Percentiles rank a stretch among this genome's conserved stretches.
Evolutionary conservation across 2,113 vertebrate genomes (phyloP).

Genomic region (Hippoglossus stenolepis): DNA sequence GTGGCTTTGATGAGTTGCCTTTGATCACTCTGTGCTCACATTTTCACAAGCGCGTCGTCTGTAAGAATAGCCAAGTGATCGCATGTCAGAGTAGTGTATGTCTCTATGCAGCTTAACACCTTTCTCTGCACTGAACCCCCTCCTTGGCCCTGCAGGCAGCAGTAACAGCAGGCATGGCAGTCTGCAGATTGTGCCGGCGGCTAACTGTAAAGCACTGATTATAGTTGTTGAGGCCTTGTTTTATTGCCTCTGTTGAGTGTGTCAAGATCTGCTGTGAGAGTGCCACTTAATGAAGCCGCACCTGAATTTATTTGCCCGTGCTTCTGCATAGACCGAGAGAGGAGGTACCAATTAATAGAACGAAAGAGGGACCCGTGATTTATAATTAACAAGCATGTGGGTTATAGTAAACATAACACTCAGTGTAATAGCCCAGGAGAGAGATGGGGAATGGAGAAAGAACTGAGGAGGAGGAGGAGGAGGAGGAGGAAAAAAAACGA

Average conservation of each 20-base stretch:
- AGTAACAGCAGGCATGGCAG: constrained; percentile 8
- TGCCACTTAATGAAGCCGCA: constrained; percentile 91
- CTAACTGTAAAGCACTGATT: constrained; percentile 57
- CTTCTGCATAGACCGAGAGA: constrained; percentile 76
- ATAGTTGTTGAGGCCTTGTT: constrained; percentile 50
- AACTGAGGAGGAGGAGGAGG: constrained; percentile 84
- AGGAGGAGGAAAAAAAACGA: constrained; percentile 87
- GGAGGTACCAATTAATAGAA: constrained; percentile 97
- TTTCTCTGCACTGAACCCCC: background rate
- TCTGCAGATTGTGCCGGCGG: constrained; percentile 1
- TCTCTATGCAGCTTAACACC: background rate
- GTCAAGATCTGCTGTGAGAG: constrained; percentile 81
- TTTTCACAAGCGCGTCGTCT: too few relatives aligned
- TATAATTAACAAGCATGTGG: constrained; percentile 98
- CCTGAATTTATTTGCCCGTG: constrained; percentile 91
- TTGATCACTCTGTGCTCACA: background rate
- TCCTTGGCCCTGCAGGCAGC: constrained; percentile 1
- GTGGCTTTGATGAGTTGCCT: constrained; percentile 5
- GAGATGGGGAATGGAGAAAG: constrained; percentile 70
- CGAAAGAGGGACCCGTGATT: constrained; percentile 94
- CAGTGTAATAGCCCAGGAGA: constrained; percentile 90
- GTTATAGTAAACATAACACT: constrained; percentile 94
- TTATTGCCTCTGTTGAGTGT: constrained; percentile 70
- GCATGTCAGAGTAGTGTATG: background rate
- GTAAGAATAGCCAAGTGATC: background rate